These are phyloP conservation scores for Rhinogobio ventralis DNA, from an alignment of 2,797 vertebrate species.

Conservation along the genomic window DNA sequence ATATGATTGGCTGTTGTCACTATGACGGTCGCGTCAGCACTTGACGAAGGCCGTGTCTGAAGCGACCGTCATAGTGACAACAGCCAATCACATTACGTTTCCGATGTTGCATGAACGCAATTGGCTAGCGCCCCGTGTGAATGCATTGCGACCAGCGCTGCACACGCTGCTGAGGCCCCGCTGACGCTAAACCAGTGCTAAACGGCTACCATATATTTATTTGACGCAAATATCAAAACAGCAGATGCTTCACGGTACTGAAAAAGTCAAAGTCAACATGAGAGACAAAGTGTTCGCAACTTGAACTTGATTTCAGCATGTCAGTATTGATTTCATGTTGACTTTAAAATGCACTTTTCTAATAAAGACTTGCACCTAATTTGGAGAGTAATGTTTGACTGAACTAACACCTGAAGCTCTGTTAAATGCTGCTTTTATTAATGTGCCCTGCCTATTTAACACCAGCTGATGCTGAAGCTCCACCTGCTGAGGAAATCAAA, in stretches of 20 bases:
- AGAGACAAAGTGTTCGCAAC: neutral
- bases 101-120: too few species aligned
- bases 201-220: conserved; percentile 45
- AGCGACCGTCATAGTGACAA: too few species aligned
- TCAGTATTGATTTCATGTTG: conserved; percentile 7
- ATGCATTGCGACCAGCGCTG: neutral
- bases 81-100: too few species aligned
- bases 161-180: conserved; percentile 2
- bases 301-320: neutral
- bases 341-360: neutral
- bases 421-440: conserved; percentile 53
- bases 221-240: neutral
- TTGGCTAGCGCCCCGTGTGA: too few species aligned
- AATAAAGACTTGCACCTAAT: neutral
- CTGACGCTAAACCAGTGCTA: conserved; percentile 59
- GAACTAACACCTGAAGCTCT: conserved; percentile 47
- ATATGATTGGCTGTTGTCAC: too few species aligned
- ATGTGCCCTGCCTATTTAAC: conserved; percentile 69
- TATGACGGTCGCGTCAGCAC: too few species aligned
- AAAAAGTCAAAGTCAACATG: conserved; percentile 34
- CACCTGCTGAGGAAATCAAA: conserved; percentile 72
- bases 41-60: too few species aligned
- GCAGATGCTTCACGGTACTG: conserved; percentile 25
- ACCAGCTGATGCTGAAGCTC: conserved; percentile 75
- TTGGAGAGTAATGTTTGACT: conserved; percentile 3